Conservation (phyloP, 2,888 invertebrate species). For the Lasius platythorax region DNA sequence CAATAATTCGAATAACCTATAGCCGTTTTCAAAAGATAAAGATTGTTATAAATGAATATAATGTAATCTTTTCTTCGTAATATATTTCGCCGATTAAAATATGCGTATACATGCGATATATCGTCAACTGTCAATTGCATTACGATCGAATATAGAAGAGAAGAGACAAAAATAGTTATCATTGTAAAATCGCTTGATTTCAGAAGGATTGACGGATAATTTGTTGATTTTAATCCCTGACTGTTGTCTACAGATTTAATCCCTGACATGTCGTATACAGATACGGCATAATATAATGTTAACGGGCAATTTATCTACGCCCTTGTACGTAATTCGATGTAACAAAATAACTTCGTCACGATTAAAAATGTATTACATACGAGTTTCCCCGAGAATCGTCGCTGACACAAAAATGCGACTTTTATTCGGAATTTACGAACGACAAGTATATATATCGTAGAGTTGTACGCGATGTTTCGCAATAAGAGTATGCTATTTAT, state of each 20-base stretch:
- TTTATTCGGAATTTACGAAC: slow-evolving; percentile 62
- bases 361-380: slow-evolving; percentile 38
- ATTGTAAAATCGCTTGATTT: not conserved
- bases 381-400: slow-evolving; percentile 36
- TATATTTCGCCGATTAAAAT: not conserved
- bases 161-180: not conserved
- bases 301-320: slow-evolving; percentile 50
- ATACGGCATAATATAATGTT: slow-evolving; percentile 45
- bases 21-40: not conserved
- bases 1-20: not conserved
- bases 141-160: not conserved
- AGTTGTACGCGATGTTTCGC: slow-evolving; percentile 79
- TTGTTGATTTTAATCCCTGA: slow-evolving; percentile 28
- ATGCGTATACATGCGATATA: not conserved
- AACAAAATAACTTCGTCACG: slow-evolving; percentile 47
- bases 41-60: not conserved
- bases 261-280: slow-evolving; percentile 32
- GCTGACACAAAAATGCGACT: slow-evolving; percentile 48
- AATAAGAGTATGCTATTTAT: slow-evolving; percentile 83
- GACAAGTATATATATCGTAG: slow-evolving; percentile 77
- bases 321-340: slow-evolving; percentile 54
- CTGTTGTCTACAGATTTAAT: not conserved
- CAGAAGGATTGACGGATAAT: not conserved
- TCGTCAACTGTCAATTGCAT: slow-evolving; percentile 13
- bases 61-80: not conserved